Base-by-base conservation (phyloP, 2,888 invertebrate species). In the Coenonympha arcania region DNA sequence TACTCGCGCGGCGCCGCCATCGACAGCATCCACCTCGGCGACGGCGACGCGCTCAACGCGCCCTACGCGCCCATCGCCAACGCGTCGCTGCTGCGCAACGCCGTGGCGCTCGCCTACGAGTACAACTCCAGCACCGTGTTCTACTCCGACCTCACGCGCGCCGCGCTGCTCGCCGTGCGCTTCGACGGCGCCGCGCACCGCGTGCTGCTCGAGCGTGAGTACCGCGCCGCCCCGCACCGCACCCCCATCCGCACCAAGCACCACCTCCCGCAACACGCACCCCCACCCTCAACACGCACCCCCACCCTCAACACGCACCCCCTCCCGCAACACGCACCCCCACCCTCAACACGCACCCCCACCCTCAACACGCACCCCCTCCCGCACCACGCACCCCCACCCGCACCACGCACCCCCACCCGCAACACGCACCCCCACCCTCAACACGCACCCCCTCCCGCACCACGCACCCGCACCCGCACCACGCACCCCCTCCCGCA, bases 71-170 rank as follows among this genome's bases (percentile, higher is more conserved):
- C 90, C 30, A 93, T 96, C 48, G 88, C 90, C 55, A 90, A 93
- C 68, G 16, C 6, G 31, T 33, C 91, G 4, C 79, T 90, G 64
- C 92, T 96, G 89, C 88, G 93, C 49, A 96, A 96, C 81, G 95
- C 94, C 6, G 95, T 96, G 64, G 95, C 94, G 16, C 86, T 96
- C 45, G 89, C 94, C 1, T 95, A 91, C 76, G 93, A 94, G 80
- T 94, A 92, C 76, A 78, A 82, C 51, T 81, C 83, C 24, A 87
- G 90, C 60, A 82, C 90, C 42, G 83, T 95, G 41, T 95, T 94
- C 84, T 96, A 94, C 83, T 95, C 95, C 0, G 96, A 96, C 78
- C 95, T 96, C 55, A 94, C 95, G 72, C 88, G 92, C 66, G 95
- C 94, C 49, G 90, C 93, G 59, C 95, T 96, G 67, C 92, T 93